A percentile compares a stretch with the other conserved stretches of the same genome.
phyloP scores from a whole-genome alignment of 1,140 invertebrate genomes.

The Microplitis mediator region DNA sequence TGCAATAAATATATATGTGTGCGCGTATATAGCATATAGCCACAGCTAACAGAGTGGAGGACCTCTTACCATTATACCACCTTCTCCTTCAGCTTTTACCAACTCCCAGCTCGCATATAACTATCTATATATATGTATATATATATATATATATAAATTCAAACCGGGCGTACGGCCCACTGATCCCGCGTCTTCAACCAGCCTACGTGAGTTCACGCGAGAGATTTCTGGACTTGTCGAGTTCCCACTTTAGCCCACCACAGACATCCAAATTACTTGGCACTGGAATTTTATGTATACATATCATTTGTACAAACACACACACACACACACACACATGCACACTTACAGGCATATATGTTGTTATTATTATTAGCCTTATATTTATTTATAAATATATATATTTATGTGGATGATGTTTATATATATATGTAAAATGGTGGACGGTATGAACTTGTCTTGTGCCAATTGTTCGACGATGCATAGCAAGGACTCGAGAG shows the following conservation, averaged over 20 bases:
- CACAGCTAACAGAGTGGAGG: background rate
- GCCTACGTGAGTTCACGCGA: constrained; percentile 25
- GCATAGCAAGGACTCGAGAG: constrained; percentile 18
- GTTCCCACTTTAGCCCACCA: constrained; percentile 14
- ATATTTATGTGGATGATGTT: no score
- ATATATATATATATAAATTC: constrained; percentile 6
- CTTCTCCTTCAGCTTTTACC: constrained; percentile 20
- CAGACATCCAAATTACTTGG: constrained; percentile 13
- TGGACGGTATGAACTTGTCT: no score
- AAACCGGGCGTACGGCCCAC: constrained; percentile 13
- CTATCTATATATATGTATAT: background rate
- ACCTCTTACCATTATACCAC: constrained; percentile 26
- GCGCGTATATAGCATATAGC: background rate
- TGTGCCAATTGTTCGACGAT: constrained; percentile 17
- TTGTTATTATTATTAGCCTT: no score
- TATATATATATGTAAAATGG: no score
- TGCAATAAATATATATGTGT: background rate
- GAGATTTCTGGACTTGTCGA: constrained; percentile 4
- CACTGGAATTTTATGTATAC: constrained; percentile 6
- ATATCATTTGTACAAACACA: no score
- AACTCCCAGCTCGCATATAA: background rate
- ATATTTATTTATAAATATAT: no score
- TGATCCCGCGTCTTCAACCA: constrained; percentile 14
- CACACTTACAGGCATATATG: no score
- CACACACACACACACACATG: no score